phyloP scores from a whole-genome alignment of 2,888 invertebrate genomes.

The Dicranocentrus wangi region DNA sequence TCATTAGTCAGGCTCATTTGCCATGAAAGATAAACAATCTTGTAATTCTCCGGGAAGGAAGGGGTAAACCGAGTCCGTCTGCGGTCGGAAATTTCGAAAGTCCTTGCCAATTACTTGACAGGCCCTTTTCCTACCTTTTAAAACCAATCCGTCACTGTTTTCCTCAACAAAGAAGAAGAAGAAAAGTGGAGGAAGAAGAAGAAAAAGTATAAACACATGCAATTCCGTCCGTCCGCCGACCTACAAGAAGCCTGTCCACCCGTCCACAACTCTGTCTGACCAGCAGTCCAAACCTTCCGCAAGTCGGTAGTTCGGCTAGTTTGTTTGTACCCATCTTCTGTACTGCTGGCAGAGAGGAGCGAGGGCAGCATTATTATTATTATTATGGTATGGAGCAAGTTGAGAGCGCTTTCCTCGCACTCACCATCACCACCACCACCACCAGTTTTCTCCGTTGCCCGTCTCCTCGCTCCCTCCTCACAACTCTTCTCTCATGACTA shows the following conservation, averaged over 20 bases:
- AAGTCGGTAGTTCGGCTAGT: too few relatives aligned
- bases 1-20: conserved; percentile 53
- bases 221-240: too few relatives aligned
- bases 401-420: too few relatives aligned
- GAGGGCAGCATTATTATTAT: too few relatives aligned
- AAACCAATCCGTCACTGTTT: conserved; percentile 58
- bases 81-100: conserved; percentile 52
- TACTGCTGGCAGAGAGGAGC: too few relatives aligned
- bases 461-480: conserved; percentile 24
- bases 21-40: conserved; percentile 43
- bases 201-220: conserved; percentile 37
- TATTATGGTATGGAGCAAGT: too few relatives aligned
- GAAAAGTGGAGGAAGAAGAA: too few relatives aligned
- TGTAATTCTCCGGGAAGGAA: conserved; percentile 48
- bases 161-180: conserved; percentile 17
- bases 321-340: too few relatives aligned
- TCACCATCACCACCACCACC: not conserved
- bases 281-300: not conserved
- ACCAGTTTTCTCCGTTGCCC: too few relatives aligned
- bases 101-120: conserved; percentile 57
- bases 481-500: conserved; percentile 55
- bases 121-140: conserved; percentile 33
- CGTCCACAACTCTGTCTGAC: conserved; percentile 22
- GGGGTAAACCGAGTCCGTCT: conserved; percentile 17
- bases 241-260: conserved; percentile 21